These are phyloP conservation scores for Nothura maculosa DNA, from an alignment of 2,797 vertebrate genomes.

Conservation along the genomic window DNA sequence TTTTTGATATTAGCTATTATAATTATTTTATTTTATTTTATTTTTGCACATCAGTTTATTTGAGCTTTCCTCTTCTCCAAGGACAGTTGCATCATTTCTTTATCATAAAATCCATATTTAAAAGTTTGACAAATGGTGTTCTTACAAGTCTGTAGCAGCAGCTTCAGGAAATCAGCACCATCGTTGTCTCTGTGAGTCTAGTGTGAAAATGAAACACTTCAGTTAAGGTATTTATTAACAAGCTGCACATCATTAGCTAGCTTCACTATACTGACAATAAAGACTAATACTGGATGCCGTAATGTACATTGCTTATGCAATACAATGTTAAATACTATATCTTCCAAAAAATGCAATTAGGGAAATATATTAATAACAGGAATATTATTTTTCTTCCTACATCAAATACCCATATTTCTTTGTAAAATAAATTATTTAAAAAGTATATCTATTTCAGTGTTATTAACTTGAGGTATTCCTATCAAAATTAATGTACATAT, in stretches of 20 bases:
- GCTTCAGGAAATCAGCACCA: neutral
- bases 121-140: neutral
- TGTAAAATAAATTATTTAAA: neutral
- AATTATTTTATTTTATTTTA: neutral
- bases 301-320: neutral
- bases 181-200: neutral
- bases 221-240: neutral
- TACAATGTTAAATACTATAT: neutral
- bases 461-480: neutral
- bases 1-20: neutral
- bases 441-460: neutral
- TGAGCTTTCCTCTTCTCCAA: neutral
- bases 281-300: neutral
- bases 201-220: neutral
- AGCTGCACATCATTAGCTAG: neutral
- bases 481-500: neutral
- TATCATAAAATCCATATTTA: neutral
- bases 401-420: neutral
- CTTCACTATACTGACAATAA: neutral
- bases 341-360: neutral
- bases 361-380: neutral
- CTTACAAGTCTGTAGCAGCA: neutral
- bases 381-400: neutral
- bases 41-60: neutral
- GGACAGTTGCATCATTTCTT: neutral